phyloP scores from a whole-genome alignment of 1,140 invertebrate genomes.

The Ceratosolen fusciceps region DNA sequence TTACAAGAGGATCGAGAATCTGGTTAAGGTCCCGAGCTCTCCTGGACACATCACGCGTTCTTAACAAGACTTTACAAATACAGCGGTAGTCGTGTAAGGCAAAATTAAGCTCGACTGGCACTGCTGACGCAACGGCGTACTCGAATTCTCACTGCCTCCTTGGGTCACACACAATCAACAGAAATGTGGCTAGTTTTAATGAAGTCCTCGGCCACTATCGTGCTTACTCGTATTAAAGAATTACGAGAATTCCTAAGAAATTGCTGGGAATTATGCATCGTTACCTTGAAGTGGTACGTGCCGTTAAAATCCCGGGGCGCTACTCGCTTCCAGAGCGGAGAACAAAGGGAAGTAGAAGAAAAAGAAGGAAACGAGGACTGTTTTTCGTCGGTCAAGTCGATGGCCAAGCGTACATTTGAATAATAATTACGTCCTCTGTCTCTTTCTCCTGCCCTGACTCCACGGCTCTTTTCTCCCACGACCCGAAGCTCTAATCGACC shows the following conservation, averaged over 20 bases:
- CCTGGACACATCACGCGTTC: neutral
- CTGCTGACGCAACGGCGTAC: neutral
- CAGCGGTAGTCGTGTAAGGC: neutral
- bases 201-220: slow-evolving; percentile 6
- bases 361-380: no score
- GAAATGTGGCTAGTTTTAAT: slow-evolving; percentile 5
- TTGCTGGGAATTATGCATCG: neutral
- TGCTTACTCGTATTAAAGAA: neutral
- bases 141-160: neutral
- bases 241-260: neutral
- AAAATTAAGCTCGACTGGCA: neutral
- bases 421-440: no score
- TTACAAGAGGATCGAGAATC: no score
- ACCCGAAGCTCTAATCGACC: no score
- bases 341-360: neutral
- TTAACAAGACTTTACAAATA: neutral
- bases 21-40: neutral
- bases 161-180: neutral
- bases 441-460: no score
- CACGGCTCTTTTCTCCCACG: no score
- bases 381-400: neutral
- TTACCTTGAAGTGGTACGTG: neutral
- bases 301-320: neutral
- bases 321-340: neutral
- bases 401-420: neutral